Evolutionary conservation across 2,113 vertebrate species (phyloP).

Genomic region (Paedocypris sp.): DNA sequence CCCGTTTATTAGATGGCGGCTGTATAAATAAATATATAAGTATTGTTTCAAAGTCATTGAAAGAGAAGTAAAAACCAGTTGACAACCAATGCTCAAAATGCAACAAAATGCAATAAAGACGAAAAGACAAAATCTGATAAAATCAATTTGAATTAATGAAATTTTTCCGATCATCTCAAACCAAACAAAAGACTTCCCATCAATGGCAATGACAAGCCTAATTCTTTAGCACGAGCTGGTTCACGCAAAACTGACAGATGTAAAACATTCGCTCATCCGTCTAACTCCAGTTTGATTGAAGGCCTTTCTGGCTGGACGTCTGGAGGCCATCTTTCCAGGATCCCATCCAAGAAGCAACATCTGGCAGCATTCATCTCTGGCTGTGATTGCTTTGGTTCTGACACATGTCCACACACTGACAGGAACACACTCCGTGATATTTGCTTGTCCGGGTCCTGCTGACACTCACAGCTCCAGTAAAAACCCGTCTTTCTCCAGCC

Average conservation of each 20-base stretch:
- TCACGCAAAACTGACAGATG: neutral
- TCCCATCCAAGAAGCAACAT: slow-evolving; percentile 23
- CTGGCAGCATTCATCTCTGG: slow-evolving; percentile 30
- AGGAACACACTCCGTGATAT: slow-evolving; percentile 25
- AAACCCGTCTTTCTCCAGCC: neutral
- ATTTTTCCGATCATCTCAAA: too few species aligned
- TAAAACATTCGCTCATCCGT: neutral
- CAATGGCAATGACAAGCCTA: neutral
- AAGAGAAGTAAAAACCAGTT: too few species aligned
- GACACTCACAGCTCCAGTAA: slow-evolving; percentile 17
- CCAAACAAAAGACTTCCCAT: neutral
- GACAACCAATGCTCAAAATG: too few species aligned
- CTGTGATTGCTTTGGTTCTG: slow-evolving; percentile 21
- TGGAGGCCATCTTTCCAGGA: slow-evolving; percentile 14
- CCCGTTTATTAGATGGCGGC: too few species aligned
- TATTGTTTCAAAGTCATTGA: too few species aligned
- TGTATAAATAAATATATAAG: too few species aligned
- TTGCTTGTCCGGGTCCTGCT: slow-evolving; percentile 6
- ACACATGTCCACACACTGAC: slow-evolving; percentile 30
- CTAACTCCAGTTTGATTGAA: neutral
- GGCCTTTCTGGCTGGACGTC: slow-evolving; percentile 1
- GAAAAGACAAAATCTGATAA: too few species aligned
- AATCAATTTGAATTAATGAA: too few species aligned
- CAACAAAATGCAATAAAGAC: too few species aligned
- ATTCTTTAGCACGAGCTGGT: neutral